A percentile compares a stretch with the other conserved stretches of the same genome.
Conservation (phyloP, 2,113 vertebrate species). For the sheep (Ovis aries) region ARS-UI_Ramb_v3.0 NC_056054.1:35844001-35844500, state of each 20-base stretch:
- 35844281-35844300: not conserved
- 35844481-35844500: not conserved
- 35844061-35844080: not conserved
- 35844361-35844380: not conserved
- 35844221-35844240: not conserved
- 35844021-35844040: not conserved
- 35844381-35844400: not conserved
- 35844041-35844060: not conserved
- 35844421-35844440: not conserved
- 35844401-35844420: not conserved
- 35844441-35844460: not conserved
- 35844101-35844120: not conserved
- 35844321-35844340: not conserved
- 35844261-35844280: not conserved
- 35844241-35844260: not conserved
- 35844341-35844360: not conserved
- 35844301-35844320: not conserved
- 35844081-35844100: not conserved
- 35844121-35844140: not conserved
- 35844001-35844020: not conserved
- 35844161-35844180: not conserved
- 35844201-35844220: not conserved
- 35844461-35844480: not conserved
- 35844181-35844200: not conserved
- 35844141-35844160: not conserved